Evolutionary conservation across 2,888 invertebrate species (phyloP).

Genomic region (Melipona bicolor): DNA sequence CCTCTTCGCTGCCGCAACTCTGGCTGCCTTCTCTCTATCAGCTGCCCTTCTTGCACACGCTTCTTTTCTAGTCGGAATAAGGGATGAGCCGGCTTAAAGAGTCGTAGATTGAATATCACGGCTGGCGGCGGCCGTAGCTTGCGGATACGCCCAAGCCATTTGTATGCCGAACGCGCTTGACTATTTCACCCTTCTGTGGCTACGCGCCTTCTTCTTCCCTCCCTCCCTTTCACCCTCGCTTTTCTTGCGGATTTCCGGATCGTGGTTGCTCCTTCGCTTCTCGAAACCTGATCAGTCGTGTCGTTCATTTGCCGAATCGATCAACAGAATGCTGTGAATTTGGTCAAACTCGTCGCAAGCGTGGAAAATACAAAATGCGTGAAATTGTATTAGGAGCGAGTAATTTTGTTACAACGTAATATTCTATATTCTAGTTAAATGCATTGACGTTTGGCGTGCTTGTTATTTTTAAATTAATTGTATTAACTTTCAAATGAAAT

Average conservation of each 20-base stretch:
- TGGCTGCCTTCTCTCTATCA: conserved; percentile 40
- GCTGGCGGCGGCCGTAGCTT: conserved; percentile 16
- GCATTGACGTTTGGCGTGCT: too few species aligned
- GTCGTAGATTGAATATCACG: conserved; percentile 70
- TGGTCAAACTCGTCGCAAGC: too few species aligned
- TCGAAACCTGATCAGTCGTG: not conserved
- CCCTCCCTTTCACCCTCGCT: not conserved
- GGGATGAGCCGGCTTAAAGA: conserved; percentile 67
- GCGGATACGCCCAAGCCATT: conserved; percentile 58
- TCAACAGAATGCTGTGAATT: too few species aligned
- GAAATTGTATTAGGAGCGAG: too few species aligned
- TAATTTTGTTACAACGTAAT: too few species aligned
- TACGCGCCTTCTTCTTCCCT: not conserved
- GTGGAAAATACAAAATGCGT: too few species aligned
- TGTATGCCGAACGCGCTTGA: conserved; percentile 67
- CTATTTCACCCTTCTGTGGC: conserved; percentile 59
- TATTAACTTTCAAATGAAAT: too few species aligned
- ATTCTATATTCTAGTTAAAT: too few species aligned
- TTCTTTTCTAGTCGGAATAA: conserved; percentile 56
- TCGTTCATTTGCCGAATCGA: not conserved
- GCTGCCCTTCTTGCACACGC: conserved; percentile 38
- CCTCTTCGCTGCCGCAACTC: not conserved
- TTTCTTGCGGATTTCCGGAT: not conserved
- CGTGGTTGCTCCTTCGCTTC: not conserved
- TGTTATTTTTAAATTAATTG: too few species aligned